phyloP scores from a whole-genome alignment of 2,113 vertebrate genomes.

The Nettapus auritus region DNA sequence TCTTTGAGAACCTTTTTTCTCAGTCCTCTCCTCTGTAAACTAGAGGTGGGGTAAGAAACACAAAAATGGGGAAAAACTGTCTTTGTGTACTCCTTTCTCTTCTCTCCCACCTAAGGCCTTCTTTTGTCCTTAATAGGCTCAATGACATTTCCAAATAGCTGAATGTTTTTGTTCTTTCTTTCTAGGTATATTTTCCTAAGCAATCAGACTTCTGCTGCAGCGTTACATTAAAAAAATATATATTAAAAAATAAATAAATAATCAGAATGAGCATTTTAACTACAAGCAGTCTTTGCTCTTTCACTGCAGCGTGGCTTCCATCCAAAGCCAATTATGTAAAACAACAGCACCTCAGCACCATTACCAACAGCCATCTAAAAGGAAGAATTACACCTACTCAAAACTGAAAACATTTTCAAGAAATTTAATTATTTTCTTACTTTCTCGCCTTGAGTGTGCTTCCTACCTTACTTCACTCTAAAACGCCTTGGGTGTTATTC shows the following conservation, averaged over 20 bases:
- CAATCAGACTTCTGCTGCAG: not conserved
- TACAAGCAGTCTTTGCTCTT: constrained; percentile 55
- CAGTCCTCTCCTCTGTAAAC: not conserved
- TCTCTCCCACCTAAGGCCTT: not conserved
- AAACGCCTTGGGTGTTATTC: constrained; percentile 64
- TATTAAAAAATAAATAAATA: not conserved
- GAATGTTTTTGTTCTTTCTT: not conserved
- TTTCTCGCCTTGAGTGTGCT: not conserved
- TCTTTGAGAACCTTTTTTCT: not conserved
- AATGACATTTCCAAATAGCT: not conserved
- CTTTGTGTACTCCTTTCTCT: not conserved
- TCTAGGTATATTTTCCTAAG: not conserved
- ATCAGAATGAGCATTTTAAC: not conserved
- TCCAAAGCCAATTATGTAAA: constrained; percentile 76
- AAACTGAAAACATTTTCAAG: constrained; percentile 69
- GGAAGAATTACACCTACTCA: constrained; percentile 67
- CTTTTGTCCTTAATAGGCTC: not conserved
- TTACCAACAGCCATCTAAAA: constrained; percentile 55
- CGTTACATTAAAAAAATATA: not conserved
- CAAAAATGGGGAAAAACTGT: not conserved
- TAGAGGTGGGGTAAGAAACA: not conserved
- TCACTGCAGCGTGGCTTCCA: constrained; percentile 56
- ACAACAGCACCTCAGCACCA: constrained; percentile 60
- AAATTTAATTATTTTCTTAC: constrained; percentile 71
- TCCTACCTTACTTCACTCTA: constrained; percentile 62